Evolutionary conservation across 2,113 vertebrate species (phyloP).

Genomic region (Antechinus stuartii): DNA sequence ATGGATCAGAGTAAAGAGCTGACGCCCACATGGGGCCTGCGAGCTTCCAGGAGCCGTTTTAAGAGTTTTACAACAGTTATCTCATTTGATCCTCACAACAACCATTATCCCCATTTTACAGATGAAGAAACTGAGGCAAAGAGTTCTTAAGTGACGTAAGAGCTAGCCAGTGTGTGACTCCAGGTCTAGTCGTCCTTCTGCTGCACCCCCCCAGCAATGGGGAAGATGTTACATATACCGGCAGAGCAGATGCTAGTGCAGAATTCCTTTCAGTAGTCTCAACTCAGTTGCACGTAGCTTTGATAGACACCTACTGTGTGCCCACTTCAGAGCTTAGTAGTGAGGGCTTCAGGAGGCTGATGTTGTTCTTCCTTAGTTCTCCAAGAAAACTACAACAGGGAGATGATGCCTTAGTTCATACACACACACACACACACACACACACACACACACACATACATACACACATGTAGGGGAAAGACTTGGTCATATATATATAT

Average conservation of each 20-base stretch:
- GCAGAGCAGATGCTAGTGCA: neutral
- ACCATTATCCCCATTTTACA: neutral
- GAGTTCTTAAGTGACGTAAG: neutral
- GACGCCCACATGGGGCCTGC: no score
- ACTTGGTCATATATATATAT: no score
- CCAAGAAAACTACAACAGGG: no score
- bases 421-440: no score
- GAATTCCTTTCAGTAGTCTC: neutral
- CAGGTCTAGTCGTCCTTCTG: neutral
- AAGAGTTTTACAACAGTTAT: neutral
- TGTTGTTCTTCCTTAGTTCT: no score
- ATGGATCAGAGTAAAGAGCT: neutral
- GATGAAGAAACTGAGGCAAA: neutral
- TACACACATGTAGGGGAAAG: no score
- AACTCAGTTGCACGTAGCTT: neutral
- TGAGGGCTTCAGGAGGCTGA: neutral
- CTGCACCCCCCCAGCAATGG: neutral
- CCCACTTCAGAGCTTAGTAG: neutral
- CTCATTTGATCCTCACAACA: neutral
- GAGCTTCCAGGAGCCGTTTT: neutral
- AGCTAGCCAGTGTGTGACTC: neutral
- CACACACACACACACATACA: no score
- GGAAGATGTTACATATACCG: neutral
- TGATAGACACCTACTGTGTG: neutral
- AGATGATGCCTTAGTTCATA: no score